Percentiles rank a stretch among this genome's conserved stretches.
Conservation (phyloP, 2,888 invertebrate species). For the Thalpophila matura region DNA sequence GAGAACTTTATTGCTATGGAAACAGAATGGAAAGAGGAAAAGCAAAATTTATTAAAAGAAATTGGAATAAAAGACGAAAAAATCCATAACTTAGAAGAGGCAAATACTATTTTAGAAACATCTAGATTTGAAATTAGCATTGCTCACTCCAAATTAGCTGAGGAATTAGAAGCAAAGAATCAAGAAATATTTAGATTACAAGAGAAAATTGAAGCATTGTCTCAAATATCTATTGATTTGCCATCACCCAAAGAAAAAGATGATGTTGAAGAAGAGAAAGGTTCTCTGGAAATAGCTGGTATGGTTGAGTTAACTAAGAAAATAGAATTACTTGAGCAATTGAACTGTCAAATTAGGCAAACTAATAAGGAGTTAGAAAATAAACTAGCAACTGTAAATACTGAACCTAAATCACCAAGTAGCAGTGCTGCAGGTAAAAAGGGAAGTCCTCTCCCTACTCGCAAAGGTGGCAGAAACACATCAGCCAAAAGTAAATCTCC, state of each 20-base stretch:
- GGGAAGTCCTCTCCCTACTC: slow-evolving; percentile 81
- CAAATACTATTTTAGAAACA: slow-evolving; percentile 88
- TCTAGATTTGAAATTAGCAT: slow-evolving; percentile 88
- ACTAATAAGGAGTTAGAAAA: slow-evolving; percentile 90
- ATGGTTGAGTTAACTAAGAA: slow-evolving; percentile 86
- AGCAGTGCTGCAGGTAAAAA: slow-evolving; percentile 77
- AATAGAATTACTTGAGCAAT: slow-evolving; percentile 88
- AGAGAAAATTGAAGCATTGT: slow-evolving; percentile 74
- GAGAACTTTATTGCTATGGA: slow-evolving; percentile 94
- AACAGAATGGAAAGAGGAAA: slow-evolving; percentile 93
- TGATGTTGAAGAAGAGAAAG: slow-evolving; percentile 91
- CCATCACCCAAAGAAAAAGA: slow-evolving; percentile 70
- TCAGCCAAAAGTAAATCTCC: slow-evolving; percentile 85
- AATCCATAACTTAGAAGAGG: slow-evolving; percentile 90
- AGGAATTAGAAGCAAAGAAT: slow-evolving; percentile 88
- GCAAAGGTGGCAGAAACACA: slow-evolving; percentile 83
- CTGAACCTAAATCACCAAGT: slow-evolving; percentile 74
- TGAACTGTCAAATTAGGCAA: slow-evolving; percentile 88
- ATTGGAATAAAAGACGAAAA: slow-evolving; percentile 90
- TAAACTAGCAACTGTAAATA: slow-evolving; percentile 79
- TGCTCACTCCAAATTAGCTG: slow-evolving; percentile 88
- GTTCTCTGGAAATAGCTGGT: slow-evolving; percentile 86
- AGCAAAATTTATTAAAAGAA: slow-evolving; percentile 88
- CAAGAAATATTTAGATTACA: slow-evolving; percentile 81
- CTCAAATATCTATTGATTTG: slow-evolving; percentile 59